These are phyloP conservation scores for Platyrinchus mystaceus DNA, from an alignment of 2,797 vertebrate species.

Conservation along the genomic window DNA sequence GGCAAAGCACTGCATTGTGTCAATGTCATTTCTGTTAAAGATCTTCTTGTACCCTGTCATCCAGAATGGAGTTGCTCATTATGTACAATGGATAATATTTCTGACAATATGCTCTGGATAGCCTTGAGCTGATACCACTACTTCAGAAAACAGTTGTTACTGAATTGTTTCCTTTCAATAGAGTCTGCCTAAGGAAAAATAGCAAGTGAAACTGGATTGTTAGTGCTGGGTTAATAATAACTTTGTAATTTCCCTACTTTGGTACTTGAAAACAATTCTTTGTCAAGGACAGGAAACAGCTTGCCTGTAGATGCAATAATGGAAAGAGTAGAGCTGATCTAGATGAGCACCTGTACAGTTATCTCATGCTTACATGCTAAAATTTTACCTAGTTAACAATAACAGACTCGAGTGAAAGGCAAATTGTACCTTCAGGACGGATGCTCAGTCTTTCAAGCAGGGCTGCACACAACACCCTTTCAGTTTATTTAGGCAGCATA, in stretches of 20 bases:
- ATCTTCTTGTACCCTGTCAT: conserved; percentile 10
- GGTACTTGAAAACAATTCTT: conserved; percentile 1
- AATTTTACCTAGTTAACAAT: neutral
- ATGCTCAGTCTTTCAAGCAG: neutral
- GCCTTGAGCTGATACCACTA: conserved; percentile 39
- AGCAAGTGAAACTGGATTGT: neutral
- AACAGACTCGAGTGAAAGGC: neutral
- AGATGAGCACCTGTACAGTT: neutral
- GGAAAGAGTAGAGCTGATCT: neutral
- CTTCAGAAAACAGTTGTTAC: conserved; percentile 49
- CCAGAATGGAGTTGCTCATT: neutral
- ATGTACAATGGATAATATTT: conserved; percentile 26
- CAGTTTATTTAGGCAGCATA: neutral
- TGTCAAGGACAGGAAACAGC: neutral
- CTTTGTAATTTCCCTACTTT: conserved; percentile 20
- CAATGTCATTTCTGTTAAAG: conserved; percentile 27
- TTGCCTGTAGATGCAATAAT: neutral
- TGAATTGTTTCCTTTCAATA: conserved; percentile 37
- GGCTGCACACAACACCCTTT: neutral
- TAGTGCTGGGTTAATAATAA: conserved; percentile 12
- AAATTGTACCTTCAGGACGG: neutral
- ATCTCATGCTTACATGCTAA: neutral
- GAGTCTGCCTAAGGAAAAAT: conserved; percentile 18
- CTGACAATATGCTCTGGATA: conserved; percentile 17
- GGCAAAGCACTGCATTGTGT: conserved; percentile 38